Percentiles rank a stretch among this genome's conserved stretches.
phyloP scores from a whole-genome alignment of 2,797 vertebrate genomes.

The Bufotes viridis region DNA sequence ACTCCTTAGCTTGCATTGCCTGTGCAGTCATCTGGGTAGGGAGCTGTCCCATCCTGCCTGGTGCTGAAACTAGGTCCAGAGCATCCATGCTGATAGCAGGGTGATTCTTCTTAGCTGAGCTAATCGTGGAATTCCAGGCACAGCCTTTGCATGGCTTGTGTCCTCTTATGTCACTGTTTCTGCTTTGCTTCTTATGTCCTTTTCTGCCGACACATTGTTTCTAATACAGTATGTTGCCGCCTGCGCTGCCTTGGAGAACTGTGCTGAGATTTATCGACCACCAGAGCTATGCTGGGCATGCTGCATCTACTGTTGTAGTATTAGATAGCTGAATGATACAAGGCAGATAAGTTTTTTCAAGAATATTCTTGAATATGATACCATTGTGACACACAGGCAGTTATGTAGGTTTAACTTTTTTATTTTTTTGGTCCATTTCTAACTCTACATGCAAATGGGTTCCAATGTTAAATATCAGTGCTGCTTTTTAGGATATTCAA shows the following conservation, averaged over 20 bases:
- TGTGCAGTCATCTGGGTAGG: not conserved
- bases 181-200: conserved; percentile 16
- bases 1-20: not conserved
- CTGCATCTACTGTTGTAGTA: conserved; percentile 11
- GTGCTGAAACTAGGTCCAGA: conserved; percentile 53
- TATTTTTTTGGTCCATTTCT: not conserved
- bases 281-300: conserved; percentile 15
- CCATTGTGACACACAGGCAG: not conserved
- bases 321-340: not conserved
- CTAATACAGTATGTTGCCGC: conserved; percentile 44
- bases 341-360: conserved; percentile 34
- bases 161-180: not conserved
- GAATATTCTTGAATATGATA: not conserved
- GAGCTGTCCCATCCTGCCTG: conserved; percentile 55
- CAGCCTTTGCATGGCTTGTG: conserved; percentile 25
- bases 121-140: conserved; percentile 13
- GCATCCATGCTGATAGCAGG: not conserved
- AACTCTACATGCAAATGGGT: conserved; percentile 3
- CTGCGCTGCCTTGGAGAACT: conserved; percentile 47
- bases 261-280: conserved; percentile 40
- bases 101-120: conserved; percentile 10
- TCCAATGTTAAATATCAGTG: conserved; percentile 20
- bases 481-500: conserved; percentile 32
- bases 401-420: not conserved
- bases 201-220: conserved; percentile 40